Conservation (phyloP, 2,888 invertebrate species). For the Strigamia crassipes region DNA sequence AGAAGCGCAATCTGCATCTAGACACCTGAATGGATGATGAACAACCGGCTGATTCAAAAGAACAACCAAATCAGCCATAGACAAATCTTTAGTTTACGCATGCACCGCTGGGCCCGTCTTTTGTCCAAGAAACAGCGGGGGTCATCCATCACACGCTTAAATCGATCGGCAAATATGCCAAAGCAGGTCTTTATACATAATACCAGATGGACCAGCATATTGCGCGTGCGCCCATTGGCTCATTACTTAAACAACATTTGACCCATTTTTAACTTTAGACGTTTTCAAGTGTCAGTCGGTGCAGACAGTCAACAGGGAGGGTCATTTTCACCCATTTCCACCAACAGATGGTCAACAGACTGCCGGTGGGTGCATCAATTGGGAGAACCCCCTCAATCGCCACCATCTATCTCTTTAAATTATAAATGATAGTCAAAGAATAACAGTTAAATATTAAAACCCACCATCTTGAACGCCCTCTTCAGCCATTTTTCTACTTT, state of each 20-base stretch:
- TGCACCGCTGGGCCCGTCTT: neutral
- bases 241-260: slow-evolving; percentile 22
- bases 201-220: slow-evolving; percentile 17
- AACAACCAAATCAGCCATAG: neutral
- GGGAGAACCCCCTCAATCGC: neutral
- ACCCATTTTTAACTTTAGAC: slow-evolving; percentile 8
- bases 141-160: slow-evolving; percentile 27
- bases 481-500: neutral
- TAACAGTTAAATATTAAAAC: neutral
- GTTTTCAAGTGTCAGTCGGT: slow-evolving; percentile 18
- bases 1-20: neutral
- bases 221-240: neutral
- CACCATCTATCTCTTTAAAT: slow-evolving; percentile 4
- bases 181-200: neutral
- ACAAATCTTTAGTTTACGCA: neutral
- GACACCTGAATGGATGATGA: slow-evolving; percentile 23
- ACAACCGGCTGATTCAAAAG: neutral
- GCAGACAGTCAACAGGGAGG: neutral
- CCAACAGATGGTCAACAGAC: slow-evolving; percentile 2
- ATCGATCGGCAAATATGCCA: slow-evolving; percentile 12
- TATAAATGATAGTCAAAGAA: neutral
- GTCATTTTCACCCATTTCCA: slow-evolving; percentile 1
- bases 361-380: neutral
- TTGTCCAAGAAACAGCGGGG: neutral
- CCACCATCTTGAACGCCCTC: neutral